These are phyloP conservation scores for Eupsilia transversa DNA, from an alignment of 2,888 invertebrate genomes.

Conservation along the genomic window DNA sequence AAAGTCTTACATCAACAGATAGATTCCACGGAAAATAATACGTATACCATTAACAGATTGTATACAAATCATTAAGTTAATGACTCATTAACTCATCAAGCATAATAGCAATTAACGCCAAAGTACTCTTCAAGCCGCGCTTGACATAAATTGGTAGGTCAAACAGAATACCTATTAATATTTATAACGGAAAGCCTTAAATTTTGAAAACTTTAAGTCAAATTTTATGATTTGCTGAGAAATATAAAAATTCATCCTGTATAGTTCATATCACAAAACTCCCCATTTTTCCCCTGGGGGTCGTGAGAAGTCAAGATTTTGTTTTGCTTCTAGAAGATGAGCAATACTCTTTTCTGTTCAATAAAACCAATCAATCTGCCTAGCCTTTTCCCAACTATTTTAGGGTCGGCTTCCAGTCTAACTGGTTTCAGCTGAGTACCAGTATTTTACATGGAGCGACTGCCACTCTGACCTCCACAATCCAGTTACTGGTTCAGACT, in stretches of 20 bases:
- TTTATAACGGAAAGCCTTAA: slow-evolving; percentile 20
- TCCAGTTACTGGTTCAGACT: not conserved
- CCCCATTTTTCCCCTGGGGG: not conserved
- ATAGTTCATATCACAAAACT: not conserved
- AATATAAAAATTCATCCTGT: slow-evolving; percentile 9
- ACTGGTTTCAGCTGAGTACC: not conserved
- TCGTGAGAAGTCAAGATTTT: slow-evolving; percentile 18
- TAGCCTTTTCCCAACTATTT: not conserved
- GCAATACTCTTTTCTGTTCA: not conserved
- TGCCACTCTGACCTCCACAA: not conserved
- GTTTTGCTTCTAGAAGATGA: slow-evolving; percentile 7
- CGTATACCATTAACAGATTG: slow-evolving; percentile 18
- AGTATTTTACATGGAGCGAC: not conserved
- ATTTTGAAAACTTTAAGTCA: not conserved
- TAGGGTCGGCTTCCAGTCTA: not conserved
- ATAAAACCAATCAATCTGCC: not conserved
- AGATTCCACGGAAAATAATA: not conserved
- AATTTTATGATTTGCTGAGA: slow-evolving; percentile 27
- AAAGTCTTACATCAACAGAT: not conserved
- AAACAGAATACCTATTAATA: slow-evolving; percentile 38
- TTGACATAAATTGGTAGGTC: slow-evolving; percentile 39
- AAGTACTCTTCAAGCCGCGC: slow-evolving; percentile 26
- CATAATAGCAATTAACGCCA: slow-evolving; percentile 34
- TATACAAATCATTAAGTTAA: slow-evolving; percentile 42
- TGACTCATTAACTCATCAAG: slow-evolving; percentile 39